A percentile compares a stretch with the other conserved stretches of the same genome.
Conservation (phyloP, 2,113 vertebrate genomes). For the Okapia johnstoni region DNA sequence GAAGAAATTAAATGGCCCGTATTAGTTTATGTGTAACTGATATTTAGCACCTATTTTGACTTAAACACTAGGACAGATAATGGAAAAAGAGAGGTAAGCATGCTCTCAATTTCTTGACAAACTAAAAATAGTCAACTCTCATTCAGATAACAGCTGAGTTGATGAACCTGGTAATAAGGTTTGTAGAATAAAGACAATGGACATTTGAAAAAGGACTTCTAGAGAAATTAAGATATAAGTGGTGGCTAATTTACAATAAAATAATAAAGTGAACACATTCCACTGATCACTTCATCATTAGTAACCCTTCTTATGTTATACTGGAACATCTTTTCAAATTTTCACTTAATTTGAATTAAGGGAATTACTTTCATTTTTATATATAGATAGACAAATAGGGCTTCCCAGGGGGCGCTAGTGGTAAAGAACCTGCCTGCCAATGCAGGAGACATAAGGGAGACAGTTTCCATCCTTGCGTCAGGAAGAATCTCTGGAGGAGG, state of each 20-base stretch:
- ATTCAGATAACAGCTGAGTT: not conserved
- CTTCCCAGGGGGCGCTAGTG: not conserved
- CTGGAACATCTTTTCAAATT: not conserved
- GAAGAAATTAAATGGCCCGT: not conserved
- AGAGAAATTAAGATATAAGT: not conserved
- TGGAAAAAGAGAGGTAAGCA: not conserved
- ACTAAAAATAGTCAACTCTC: not conserved
- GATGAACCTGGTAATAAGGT: not conserved
- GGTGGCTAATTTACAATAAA: not conserved
- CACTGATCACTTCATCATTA: not conserved
- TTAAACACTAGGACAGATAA: not conserved
- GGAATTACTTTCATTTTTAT: not conserved
- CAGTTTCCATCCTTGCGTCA: not conserved
- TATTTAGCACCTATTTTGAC: not conserved
- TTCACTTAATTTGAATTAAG: not conserved
- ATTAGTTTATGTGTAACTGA: not conserved
- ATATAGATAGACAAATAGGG: not conserved
- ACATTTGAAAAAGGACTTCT: not conserved
- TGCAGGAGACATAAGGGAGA: not conserved
- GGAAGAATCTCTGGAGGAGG: not conserved
- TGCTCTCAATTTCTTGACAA: not conserved
- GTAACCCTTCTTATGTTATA: not conserved
- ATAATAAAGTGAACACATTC: not conserved
- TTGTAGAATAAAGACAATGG: not conserved
- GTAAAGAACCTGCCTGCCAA: not conserved